Percentiles rank a stretch among this genome's conserved stretches.
Evolutionary conservation across 2,113 vertebrate species (phyloP).

Genomic region (Loxodonta africana): DNA sequence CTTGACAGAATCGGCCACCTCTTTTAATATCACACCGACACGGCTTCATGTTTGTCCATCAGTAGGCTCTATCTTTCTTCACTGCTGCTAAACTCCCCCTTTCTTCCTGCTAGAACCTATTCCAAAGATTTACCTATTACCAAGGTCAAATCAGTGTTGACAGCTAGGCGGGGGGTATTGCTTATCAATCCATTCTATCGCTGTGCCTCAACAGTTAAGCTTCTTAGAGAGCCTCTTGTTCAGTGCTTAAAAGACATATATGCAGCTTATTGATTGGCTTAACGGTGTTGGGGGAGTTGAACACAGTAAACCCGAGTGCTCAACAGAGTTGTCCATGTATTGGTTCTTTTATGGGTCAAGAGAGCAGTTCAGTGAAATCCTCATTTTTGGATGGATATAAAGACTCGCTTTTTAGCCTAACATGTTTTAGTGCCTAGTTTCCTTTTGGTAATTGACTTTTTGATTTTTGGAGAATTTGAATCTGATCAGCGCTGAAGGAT

Average conservation of each 20-base stretch:
- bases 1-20: not conserved
- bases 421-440: conserved; percentile 25
- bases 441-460: conserved; percentile 76
- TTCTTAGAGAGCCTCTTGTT: not conserved
- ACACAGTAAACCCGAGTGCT: conserved; percentile 40
- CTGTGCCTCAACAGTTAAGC: not conserved
- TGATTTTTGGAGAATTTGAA: conserved; percentile 33
- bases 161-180: not conserved
- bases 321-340: conserved; percentile 49
- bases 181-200: not conserved
- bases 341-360: not conserved
- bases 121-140: not conserved
- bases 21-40: accelerated
- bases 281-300: not conserved
- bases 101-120: not conserved
- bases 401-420: not conserved
- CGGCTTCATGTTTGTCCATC: accelerated
- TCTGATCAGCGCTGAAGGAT: conserved; percentile 38
- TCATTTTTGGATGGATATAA: not conserved
- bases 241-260: not conserved
- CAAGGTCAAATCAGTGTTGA: not conserved
- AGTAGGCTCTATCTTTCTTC: not conserved
- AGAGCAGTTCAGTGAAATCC: conserved; percentile 32
- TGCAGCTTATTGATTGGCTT: conserved; percentile 31
- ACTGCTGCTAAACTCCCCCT: not conserved